Conservation (phyloP, 2,888 invertebrate species). For the Tiphia femorata region DNA sequence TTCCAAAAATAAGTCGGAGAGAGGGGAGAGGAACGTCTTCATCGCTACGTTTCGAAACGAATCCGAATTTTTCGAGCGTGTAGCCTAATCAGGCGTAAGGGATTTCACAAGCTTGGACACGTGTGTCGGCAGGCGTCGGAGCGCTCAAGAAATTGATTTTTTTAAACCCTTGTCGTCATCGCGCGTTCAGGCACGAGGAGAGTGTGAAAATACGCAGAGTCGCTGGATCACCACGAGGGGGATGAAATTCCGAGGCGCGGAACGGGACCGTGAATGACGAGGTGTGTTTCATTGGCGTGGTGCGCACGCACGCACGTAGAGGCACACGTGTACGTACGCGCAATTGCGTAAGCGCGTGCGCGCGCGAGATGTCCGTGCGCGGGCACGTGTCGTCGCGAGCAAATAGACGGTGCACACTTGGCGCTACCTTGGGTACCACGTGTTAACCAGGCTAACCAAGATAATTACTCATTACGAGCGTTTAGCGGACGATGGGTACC, state of each 20-base stretch:
- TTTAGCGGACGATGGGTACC: slow-evolving; percentile 57
- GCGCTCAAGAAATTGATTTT: too few species aligned
- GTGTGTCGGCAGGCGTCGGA: too few species aligned
- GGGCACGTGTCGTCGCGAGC: slow-evolving; percentile 53
- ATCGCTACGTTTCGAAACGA: too few species aligned
- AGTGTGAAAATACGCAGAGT: too few species aligned
- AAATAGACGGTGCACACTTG: slow-evolving; percentile 43
- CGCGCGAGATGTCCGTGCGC: slow-evolving; percentile 20
- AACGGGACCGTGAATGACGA: slow-evolving; percentile 2
- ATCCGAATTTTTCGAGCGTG: too few species aligned
- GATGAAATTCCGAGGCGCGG: not conserved
- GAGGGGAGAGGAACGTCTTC: too few species aligned
- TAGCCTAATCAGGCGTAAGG: too few species aligned
- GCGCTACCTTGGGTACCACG: slow-evolving; percentile 56
- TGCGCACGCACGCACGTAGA: slow-evolving; percentile 1
- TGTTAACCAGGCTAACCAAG: slow-evolving; percentile 67
- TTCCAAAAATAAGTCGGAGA: too few species aligned
- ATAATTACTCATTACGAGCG: slow-evolving; percentile 67
- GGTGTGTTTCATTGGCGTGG: too few species aligned
- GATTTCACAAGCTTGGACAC: too few species aligned
- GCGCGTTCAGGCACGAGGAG: not conserved
- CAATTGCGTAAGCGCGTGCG: slow-evolving; percentile 28
- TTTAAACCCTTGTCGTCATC: too few species aligned
- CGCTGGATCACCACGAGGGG: not conserved
- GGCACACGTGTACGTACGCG: slow-evolving; percentile 27